These are phyloP conservation scores for Ephydatia muelleri DNA, from an alignment of 37 sponge, comb jelly and placozoan genomes.

Conservation along the genomic window DNA sequence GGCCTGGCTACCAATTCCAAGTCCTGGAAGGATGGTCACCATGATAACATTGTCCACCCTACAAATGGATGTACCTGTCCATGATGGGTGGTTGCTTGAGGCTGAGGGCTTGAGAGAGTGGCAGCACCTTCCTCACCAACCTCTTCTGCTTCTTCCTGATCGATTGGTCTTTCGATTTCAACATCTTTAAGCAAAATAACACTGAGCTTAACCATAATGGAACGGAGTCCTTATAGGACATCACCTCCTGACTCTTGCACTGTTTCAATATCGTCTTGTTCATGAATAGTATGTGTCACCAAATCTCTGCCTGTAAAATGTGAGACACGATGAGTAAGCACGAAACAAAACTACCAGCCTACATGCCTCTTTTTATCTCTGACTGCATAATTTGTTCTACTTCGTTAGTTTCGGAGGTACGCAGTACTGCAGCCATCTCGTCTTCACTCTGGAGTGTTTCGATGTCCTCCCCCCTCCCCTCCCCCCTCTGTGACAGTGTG, in stretches of 20 bases:
- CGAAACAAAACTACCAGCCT: not conserved
- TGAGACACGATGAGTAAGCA: not conserved
- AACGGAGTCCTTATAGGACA: not conserved
- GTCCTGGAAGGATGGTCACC: not conserved
- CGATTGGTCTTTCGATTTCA: slow-evolving; percentile 48
- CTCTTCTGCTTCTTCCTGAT: slow-evolving; percentile 46
- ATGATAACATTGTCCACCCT: no score
- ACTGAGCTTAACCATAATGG: not conserved
- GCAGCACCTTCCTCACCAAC: slow-evolving; percentile 37
- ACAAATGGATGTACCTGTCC: not conserved
- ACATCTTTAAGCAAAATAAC: slow-evolving; percentile 1
- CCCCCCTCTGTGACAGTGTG: not conserved
- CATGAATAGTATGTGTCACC: slow-evolving; percentile 12
- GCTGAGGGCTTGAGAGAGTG: not conserved
- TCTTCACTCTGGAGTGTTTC: not conserved
- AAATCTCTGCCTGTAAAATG: not conserved
- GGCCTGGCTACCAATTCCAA: slow-evolving; percentile 10
- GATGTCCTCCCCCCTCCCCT: not conserved
- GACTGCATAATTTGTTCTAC: not conserved
- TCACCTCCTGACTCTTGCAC: slow-evolving; percentile 9
- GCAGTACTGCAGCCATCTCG: not conserved
- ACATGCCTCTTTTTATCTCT: not conserved
- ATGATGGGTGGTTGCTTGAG: not conserved
- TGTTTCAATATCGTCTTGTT: slow-evolving; percentile 7
- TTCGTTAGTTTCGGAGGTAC: not conserved